Base-by-base conservation (phyloP, 2,797 vertebrate genomes). In the Lagocephalus sceleratus region DNA sequence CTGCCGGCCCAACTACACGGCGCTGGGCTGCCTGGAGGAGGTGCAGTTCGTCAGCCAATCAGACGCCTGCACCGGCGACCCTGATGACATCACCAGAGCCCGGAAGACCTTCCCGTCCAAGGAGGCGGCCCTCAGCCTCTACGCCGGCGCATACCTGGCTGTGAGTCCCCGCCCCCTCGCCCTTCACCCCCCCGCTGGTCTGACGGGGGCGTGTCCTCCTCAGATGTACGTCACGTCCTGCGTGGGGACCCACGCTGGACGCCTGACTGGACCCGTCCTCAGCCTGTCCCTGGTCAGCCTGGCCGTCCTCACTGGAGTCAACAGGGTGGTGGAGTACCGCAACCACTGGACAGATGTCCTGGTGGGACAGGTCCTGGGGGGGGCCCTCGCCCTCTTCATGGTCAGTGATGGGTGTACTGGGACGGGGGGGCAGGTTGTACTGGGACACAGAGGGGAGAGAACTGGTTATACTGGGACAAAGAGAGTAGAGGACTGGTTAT, bases 261-360 rank as follows among this genome's bases (percentile, higher is more conserved):
- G 90, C 60, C 90, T 97, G 68, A 92, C 93, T 38, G 94, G 93
- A 72, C 94, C 95, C 15, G 88, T 95, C 60, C 73, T 96, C 17
- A 95, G 94, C 62, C 86, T 96, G 78, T 86, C 93, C 48, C 85
- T 96, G 78, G 92, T 95, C 88, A 92, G 93, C 71, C 72, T 94
- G 90, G 94, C 94, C 20, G 90, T 94, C 55, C 92, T 97, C 57
- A 94, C 93, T 19, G 95, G 94, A 80, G 91, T 96, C 87, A 97
- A 95, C 88, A 92, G 94, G 84, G 94, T 96, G 82, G 92, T 94
- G 44, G 95, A 97, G 79, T 94, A 96, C 84, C 90, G 94, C 54
- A 97, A 97, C 90, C 94, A 96, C 71, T 96, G 94, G 94, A 92
- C 91, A 23, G 94, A 97, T 63, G 93, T 96, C 72, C 91, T 97